These are phyloP conservation scores for Lathronympha strigana DNA, from an alignment of 2,888 invertebrate species.

Conservation along the genomic window DNA sequence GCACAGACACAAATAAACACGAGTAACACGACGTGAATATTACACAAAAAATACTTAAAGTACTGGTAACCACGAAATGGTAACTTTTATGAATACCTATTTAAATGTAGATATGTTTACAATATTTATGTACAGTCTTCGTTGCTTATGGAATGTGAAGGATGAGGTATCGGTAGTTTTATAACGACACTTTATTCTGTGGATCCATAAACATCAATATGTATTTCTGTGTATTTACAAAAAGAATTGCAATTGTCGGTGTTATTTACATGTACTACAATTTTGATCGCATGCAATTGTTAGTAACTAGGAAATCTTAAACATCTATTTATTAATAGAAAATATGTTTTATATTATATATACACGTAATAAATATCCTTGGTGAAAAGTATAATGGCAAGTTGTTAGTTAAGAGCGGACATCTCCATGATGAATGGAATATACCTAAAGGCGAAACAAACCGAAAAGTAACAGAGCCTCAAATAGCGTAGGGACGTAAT, in stretches of 20 bases:
- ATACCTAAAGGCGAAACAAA: slow-evolving; percentile 48
- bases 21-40: slow-evolving; percentile 44
- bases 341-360: slow-evolving; percentile 70
- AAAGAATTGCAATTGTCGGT: slow-evolving; percentile 56
- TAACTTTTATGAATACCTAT: slow-evolving; percentile 60
- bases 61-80: slow-evolving; percentile 64
- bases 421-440: slow-evolving; percentile 61
- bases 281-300: slow-evolving; percentile 60
- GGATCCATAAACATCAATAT: slow-evolving; percentile 47
- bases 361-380: slow-evolving; percentile 81
- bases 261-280: slow-evolving; percentile 66
- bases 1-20: slow-evolving; percentile 51
- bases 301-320: slow-evolving; percentile 64
- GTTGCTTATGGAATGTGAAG: slow-evolving; percentile 54
- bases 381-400: slow-evolving; percentile 82
- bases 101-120: slow-evolving; percentile 49
- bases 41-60: slow-evolving; percentile 52
- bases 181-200: slow-evolving; percentile 1
- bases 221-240: slow-evolving; percentile 72
- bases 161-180: slow-evolving; percentile 7
- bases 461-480: slow-evolving; percentile 63
- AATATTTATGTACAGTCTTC: slow-evolving; percentile 68
- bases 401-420: slow-evolving; percentile 76
- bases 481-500: slow-evolving; percentile 69
- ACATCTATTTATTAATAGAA: slow-evolving; percentile 53